phyloP scores from a whole-genome alignment of 2,113 vertebrate genomes.

The Podilymbus podiceps region DNA sequence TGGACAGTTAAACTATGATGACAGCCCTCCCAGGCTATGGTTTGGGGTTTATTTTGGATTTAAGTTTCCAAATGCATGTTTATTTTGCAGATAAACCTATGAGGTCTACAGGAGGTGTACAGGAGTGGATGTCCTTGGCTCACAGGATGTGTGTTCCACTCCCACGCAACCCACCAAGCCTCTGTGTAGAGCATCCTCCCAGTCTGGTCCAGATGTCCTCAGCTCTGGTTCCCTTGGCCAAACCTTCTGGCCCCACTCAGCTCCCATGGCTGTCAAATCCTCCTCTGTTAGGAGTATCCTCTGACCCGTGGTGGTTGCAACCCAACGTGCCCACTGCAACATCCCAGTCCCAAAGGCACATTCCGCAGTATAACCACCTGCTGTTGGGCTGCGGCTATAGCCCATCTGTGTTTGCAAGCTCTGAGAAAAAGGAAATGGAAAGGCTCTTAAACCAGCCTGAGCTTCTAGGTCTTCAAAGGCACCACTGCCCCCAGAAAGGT shows the following conservation, averaged over 20 bases:
- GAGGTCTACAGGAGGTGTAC: background rate
- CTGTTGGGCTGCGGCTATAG: background rate
- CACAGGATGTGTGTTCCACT: background rate
- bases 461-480: background rate
- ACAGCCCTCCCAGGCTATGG: background rate
- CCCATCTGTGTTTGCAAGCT: background rate
- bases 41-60: background rate
- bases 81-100: background rate
- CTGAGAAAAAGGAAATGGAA: background rate
- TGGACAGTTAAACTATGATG: background rate
- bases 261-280: background rate
- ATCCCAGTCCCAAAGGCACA: background rate
- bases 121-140: fast-evolving
- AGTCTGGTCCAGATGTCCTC: background rate
- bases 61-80: background rate
- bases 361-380: background rate
- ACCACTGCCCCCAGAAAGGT: background rate
- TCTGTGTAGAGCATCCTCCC: background rate
- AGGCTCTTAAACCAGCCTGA: background rate
- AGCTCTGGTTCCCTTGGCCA: background rate
- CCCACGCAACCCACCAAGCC: background rate
- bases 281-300: background rate
- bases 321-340: fast-evolving
- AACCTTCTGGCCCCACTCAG: background rate
- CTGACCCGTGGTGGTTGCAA: fast-evolving